Evolutionary conservation across 1,140 invertebrate genomes (phyloP), one percentile per base, ranked within the genome.

Genomic region (Charaxes varanes): DNA sequence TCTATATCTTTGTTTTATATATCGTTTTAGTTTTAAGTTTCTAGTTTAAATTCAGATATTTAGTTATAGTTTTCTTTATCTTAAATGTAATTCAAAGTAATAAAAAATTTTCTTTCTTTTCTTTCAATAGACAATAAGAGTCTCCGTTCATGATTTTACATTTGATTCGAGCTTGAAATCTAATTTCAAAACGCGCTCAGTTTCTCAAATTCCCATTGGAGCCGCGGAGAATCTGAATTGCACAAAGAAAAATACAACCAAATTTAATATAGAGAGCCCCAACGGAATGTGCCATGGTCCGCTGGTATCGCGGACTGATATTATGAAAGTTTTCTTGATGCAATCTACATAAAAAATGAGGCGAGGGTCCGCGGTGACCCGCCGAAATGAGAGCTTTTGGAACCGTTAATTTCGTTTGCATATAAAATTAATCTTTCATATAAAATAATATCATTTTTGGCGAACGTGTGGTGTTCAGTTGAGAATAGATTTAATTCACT

Each of bases 271-370:
- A 31, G 28, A 40, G 34, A 34, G 37, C 42, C 66, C 56, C 68
- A 13, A 31, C 18, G 62, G 67, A 59, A 43, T 46, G 38, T 37
- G 52, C 42, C 53, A 51, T 45, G 51, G 52, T 43, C 53, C 52
- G 58, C 50, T 47, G 56, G 53, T 55, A 62, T 69, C 63, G 51
- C 57, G 62, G 58, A 66, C 69, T 76, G 70, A 73, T 76, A 81
- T 77, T 81, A 64, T 65, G 56, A 70, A 77, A 79, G 66, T 78
- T 81, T 74, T 62, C 69, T 81, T 58, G 61, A 56, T 53, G 56
- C 62, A 77, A 81, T 80, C 67, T 78, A 76, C 73, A 80, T 80
- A 77, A 77, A 77, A 76, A 79, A 79, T 76, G 69, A 76, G 66
- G 40, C 34, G 52, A 70, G 67, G 71, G 67, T 66, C 64, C 34